Percentiles rank a stretch among this genome's conserved stretches.
phyloP scores from a whole-genome alignment of 1,140 invertebrate species.

The Papilio polytes region DNA sequence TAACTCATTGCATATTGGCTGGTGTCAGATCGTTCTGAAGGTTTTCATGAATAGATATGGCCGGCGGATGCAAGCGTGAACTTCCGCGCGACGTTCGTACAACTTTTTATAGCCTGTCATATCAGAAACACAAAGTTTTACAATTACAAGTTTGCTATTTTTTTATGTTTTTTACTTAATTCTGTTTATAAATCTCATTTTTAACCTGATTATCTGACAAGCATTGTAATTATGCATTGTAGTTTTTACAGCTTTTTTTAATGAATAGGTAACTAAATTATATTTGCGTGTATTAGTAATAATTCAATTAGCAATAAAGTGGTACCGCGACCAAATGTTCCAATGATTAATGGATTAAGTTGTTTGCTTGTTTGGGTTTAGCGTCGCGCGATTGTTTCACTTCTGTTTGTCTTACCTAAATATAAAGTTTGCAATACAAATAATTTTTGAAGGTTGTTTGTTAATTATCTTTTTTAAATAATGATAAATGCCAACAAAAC shows the following conservation, averaged over 20 bases:
- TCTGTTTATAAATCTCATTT: not conserved
- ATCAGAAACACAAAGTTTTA: not conserved
- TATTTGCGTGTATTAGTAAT: not conserved
- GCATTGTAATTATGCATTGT: not conserved
- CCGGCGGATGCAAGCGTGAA: not conserved
- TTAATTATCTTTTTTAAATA: not conserved
- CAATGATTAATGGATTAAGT: conserved; percentile 4
- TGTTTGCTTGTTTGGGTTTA: conserved; percentile 1
- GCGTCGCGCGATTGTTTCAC: not conserved
- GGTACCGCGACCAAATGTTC: not conserved
- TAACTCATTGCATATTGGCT: not conserved
- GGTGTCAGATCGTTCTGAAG: not conserved
- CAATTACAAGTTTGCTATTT: not conserved
- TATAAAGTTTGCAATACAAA: not conserved
- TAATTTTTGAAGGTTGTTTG: not conserved
- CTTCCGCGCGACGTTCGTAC: not conserved
- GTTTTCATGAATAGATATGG: too few relatives aligned
- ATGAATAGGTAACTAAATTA: not conserved
- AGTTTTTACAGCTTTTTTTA: not conserved
- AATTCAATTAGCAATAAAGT: conserved; percentile 1
- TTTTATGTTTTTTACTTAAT: not conserved
- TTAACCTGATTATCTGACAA: not conserved
- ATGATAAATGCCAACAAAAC: not conserved
- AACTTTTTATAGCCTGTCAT: not conserved
- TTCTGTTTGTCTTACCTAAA: conserved; percentile 1